Conservation (phyloP, 2,888 invertebrate genomes). For the Theretra japonica region DNA sequence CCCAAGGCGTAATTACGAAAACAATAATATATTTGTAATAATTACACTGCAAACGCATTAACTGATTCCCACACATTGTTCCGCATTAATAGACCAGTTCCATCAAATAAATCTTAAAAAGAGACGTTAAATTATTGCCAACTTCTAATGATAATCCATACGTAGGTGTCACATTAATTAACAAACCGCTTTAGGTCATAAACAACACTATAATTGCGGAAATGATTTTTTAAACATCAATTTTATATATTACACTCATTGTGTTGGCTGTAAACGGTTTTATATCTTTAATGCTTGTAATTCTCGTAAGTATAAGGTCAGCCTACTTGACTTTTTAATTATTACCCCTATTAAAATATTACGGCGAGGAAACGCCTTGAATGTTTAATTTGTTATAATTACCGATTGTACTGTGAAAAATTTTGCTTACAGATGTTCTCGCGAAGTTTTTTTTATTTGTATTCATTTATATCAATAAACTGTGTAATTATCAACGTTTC, state of each 20-base stretch:
- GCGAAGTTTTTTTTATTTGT: background rate
- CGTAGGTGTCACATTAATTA: constrained; percentile 13
- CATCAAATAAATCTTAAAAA: constrained; percentile 8
- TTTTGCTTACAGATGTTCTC: constrained; percentile 7
- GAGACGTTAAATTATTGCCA: constrained; percentile 8
- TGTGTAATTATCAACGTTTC: constrained; percentile 3
- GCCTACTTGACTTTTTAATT: constrained; percentile 61
- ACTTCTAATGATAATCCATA: background rate
- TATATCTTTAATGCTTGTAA: constrained; percentile 33
- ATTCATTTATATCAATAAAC: background rate
- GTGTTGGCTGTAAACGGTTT: constrained; percentile 30
- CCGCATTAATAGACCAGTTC: background rate
- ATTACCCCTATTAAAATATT: constrained; percentile 66
- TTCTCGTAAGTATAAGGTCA: constrained; percentile 53
- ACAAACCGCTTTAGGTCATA: background rate
- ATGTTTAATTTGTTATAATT: constrained; percentile 58
- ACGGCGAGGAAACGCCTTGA: constrained; percentile 68
- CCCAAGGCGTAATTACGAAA: background rate
- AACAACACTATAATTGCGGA: constrained; percentile 33
- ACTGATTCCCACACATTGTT: background rate
- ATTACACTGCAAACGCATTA: constrained; percentile 23
- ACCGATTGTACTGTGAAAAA: constrained; percentile 33
- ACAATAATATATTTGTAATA: constrained; percentile 20
- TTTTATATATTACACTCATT: constrained; percentile 17
- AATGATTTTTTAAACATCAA: constrained; percentile 33